Base-by-base conservation (phyloP, 1,140 invertebrate species). In the Drosophila funebris region DNA sequence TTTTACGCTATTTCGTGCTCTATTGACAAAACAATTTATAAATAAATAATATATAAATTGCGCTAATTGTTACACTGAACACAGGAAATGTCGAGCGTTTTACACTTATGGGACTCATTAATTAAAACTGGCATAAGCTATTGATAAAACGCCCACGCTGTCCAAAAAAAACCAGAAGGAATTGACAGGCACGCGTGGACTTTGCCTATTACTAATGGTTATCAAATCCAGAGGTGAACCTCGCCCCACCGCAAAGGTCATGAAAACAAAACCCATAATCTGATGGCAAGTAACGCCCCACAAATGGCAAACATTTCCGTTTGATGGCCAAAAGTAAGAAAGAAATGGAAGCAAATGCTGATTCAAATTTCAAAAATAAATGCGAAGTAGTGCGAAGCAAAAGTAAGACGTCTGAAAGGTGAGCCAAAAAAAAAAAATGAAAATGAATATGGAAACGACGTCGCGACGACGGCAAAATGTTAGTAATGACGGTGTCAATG, bases 311-410 rank as follows among this genome's bases (percentile, higher is more conserved):
- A 76, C 53, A 73, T 79, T 79, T 79, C 63, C 80, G 48, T 68
- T 68, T 67, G 81, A 61, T 52, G 81, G 73, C 68, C 56, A 58
- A 80, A 71, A 68, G 43, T 56, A 33, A 24, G 20, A 60, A 62
- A 44, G 37, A 56, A 69, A 76, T 22, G 53, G 60, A 68, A 73
- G 50, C 64, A 62, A 72, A 75, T 54, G 61, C 29, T 73, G 81
- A 80, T 85, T 85, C 64, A 74, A 85, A 84, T 84, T 84, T 84
- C 81, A 41, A 69, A 73, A 84, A 84, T 68, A 80, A 44, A 85
- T 77, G 33, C 36, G 31, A 53, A 41, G 33, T 16, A n/a, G 24
- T 29, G 39, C 48, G 27, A 37, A 39, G 43, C n/a, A n/a, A 61
- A 53, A 62, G 60, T 57, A 48, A 69, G 39, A 29, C 62, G 46